Evolutionary conservation across 2,888 invertebrate genomes (phyloP).

Genomic region (Conomelus anceps): DNA sequence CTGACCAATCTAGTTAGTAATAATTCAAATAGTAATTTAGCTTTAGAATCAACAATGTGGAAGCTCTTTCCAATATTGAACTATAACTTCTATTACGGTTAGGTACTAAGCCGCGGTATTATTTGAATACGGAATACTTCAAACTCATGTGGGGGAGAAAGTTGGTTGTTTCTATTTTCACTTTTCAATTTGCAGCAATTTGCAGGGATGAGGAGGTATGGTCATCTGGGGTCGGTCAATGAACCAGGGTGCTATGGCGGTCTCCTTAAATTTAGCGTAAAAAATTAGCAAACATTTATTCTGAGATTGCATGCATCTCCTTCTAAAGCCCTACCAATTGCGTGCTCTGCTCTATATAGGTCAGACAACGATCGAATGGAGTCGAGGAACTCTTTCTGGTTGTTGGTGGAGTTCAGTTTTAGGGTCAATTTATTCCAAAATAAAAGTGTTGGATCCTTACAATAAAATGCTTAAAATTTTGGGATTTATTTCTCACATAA

Average conservation of each 20-base stretch:
- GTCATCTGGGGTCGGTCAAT: background rate
- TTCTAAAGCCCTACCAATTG: background rate
- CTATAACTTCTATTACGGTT: no score
- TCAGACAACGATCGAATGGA: background rate
- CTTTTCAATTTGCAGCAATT: background rate
- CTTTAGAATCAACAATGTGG: no score
- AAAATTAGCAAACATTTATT: background rate
- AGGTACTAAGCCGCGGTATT: background rate
- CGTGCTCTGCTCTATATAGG: background rate
- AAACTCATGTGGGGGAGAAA: background rate
- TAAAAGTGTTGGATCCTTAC: background rate
- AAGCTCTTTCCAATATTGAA: no score
- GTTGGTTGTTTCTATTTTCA: no score
- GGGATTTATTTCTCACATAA: no score
- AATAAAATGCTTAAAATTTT: background rate
- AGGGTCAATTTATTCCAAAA: background rate
- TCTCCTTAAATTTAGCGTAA: background rate
- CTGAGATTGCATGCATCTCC: background rate
- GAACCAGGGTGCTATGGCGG: background rate
- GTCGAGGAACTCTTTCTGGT: background rate
- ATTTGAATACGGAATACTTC: background rate
- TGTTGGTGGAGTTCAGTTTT: background rate
- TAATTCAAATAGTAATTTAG: no score
- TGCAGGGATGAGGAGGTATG: background rate
- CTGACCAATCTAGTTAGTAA: no score